These are phyloP conservation scores for Syngnathus acus DNA, from an alignment of 2,797 vertebrate species.

Conservation along the genomic window DNA sequence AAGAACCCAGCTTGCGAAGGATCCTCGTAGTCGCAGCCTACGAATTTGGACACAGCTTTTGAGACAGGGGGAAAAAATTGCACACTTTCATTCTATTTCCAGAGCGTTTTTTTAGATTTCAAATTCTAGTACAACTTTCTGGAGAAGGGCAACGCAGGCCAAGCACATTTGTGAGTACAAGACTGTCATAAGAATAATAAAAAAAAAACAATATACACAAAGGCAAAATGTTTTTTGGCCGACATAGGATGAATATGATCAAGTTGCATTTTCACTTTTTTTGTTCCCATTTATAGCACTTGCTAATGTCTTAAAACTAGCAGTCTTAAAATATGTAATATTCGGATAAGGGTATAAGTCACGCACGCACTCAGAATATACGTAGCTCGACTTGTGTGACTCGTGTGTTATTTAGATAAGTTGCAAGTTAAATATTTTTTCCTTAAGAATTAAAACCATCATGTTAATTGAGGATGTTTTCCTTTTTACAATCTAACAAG, in stretches of 20 bases:
- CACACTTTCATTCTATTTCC: conserved; percentile 20
- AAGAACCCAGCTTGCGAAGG: too few relatives aligned
- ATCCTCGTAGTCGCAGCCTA: too few relatives aligned
- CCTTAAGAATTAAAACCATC: neutral
- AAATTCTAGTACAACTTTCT: conserved; percentile 19
- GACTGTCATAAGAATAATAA: conserved; percentile 12
- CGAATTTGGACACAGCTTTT: too few relatives aligned
- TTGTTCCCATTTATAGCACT: conserved; percentile 11
- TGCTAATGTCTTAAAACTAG: conserved; percentile 27
- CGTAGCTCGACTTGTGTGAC: conserved; percentile 16
- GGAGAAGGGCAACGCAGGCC: conserved; percentile 23
- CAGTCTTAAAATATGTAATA: conserved; percentile 18
- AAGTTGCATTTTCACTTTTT: neutral
- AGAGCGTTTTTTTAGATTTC: conserved; percentile 22
- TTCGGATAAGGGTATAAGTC: conserved; percentile 29
- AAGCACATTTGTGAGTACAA: conserved; percentile 21
- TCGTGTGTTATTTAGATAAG: neutral
- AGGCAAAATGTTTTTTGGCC: conserved; percentile 10
- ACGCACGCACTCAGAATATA: conserved; percentile 24
- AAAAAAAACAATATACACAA: conserved; percentile 19
- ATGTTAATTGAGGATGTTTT: conserved; percentile 5
- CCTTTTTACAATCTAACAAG: neutral
- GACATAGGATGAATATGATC: neutral
- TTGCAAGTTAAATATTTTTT: neutral
- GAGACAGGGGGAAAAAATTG: conserved; percentile 11